A percentile compares a stretch with the other conserved stretches of the same genome.
Conservation (phyloP, 2,113 vertebrate species). For the Zingel zingel region DNA sequence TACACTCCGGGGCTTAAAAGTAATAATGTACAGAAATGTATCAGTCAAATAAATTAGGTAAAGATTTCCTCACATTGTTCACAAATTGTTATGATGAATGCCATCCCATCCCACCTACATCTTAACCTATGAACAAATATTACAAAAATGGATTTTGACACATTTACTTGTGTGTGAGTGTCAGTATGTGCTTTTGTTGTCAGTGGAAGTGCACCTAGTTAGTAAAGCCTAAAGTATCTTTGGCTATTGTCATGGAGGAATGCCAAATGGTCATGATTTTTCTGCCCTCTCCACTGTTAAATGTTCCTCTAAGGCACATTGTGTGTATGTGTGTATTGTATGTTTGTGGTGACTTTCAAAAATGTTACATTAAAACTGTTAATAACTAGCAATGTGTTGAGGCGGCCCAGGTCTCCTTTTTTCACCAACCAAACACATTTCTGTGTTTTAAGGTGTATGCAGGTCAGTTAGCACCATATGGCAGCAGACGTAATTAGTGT, state of each 20-base stretch:
- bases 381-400: conserved; percentile 15
- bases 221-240: background rate
- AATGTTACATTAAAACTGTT: background rate
- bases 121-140: background rate
- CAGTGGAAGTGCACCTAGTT: background rate
- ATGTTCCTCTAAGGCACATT: background rate
- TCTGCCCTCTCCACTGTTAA: background rate
- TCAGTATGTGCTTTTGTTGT: background rate
- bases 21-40: too few species aligned
- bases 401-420: conserved; percentile 16
- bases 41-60: too few species aligned
- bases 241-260: conserved; percentile 14
- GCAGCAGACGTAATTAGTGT: conserved; percentile 78
- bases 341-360: conserved; percentile 16
- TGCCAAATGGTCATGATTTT: background rate
- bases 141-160: background rate
- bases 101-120: background rate
- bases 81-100: too few species aligned
- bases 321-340: conserved; percentile 7
- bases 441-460: conserved; percentile 56
- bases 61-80: too few species aligned
- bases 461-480: conserved; percentile 81
- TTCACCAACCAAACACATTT: conserved; percentile 46
- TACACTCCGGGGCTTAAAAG: too few species aligned
- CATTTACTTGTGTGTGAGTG: background rate